A percentile compares a stretch with the other conserved stretches of the same genome.
Evolutionary conservation across 2,113 vertebrate genomes (phyloP).

Genomic region (Physeter macrocephalus): DNA sequence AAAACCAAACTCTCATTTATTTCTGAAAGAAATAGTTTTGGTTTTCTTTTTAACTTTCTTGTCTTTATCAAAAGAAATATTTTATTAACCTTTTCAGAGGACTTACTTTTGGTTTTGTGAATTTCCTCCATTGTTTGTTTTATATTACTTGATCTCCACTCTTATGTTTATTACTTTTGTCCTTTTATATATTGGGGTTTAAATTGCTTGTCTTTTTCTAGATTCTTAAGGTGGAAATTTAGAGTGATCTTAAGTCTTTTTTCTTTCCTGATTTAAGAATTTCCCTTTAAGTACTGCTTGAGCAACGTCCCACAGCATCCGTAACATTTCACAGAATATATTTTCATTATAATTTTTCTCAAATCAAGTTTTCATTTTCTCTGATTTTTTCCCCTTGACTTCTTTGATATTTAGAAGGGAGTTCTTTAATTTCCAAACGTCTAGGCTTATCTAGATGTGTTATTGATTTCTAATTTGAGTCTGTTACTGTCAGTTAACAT

Average conservation of each 20-base stretch:
- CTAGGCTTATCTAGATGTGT: background rate
- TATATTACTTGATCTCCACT: background rate
- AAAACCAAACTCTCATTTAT: background rate
- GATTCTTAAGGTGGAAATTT: background rate
- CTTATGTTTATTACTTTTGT: background rate
- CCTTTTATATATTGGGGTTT: background rate
- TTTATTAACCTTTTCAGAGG: background rate
- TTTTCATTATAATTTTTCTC: background rate
- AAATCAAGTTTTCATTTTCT: background rate
- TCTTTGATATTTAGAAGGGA: background rate
- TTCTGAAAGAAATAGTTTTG: background rate
- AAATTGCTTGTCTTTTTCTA: background rate
- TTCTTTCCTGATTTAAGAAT: background rate
- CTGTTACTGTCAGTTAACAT: background rate
- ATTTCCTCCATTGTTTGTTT: background rate
- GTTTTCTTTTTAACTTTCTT: background rate
- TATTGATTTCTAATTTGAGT: slow-evolving; percentile 27
- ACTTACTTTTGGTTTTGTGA: background rate
- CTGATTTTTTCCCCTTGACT: background rate
- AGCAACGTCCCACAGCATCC: background rate
- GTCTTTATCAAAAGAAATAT: background rate
- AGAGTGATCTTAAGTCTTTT: background rate
- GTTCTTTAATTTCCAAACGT: background rate
- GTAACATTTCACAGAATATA: background rate
- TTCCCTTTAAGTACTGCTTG: background rate